Conservation (phyloP, 1,140 invertebrate genomes). For the Zaprionus tsacasi region DNA sequence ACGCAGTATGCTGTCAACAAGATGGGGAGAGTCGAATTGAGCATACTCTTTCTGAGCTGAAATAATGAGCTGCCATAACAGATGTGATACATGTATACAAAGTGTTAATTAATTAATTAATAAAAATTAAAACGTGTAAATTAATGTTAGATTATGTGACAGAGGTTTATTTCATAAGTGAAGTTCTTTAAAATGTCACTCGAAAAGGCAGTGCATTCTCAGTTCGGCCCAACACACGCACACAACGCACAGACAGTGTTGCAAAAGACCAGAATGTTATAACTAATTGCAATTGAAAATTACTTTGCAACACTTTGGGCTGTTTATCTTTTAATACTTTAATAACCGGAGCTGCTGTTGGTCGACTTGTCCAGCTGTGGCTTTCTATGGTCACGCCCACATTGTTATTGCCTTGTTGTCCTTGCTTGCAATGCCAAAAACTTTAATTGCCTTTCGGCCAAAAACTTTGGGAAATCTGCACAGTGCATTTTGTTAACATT, state of each 20-base stretch:
- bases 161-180: too few relatives aligned
- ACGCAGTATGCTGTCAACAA: not conserved
- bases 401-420: not conserved
- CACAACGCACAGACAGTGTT: not conserved
- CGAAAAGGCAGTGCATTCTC: not conserved
- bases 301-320: slow-evolving; percentile 8
- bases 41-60: not conserved
- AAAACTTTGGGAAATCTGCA: slow-evolving; percentile 73
- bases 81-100: not conserved
- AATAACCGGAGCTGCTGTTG: slow-evolving; percentile 15
- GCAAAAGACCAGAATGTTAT: not conserved
- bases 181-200: not conserved
- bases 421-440: slow-evolving; percentile 49
- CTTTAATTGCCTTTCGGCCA: slow-evolving; percentile 74
- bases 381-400: slow-evolving; percentile 16
- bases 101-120: too few relatives aligned
- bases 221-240: too few relatives aligned
- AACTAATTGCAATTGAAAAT: slow-evolving; percentile 15
- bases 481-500: slow-evolving; percentile 74
- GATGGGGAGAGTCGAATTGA: not conserved
- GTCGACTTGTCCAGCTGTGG: slow-evolving; percentile 10
- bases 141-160: too few relatives aligned
- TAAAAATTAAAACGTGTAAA: too few relatives aligned
- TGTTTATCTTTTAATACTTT: slow-evolving; percentile 35
- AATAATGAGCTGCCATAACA: not conserved